phyloP scores from a whole-genome alignment of 1,140 invertebrate genomes.

The Heliconius congener region DNA sequence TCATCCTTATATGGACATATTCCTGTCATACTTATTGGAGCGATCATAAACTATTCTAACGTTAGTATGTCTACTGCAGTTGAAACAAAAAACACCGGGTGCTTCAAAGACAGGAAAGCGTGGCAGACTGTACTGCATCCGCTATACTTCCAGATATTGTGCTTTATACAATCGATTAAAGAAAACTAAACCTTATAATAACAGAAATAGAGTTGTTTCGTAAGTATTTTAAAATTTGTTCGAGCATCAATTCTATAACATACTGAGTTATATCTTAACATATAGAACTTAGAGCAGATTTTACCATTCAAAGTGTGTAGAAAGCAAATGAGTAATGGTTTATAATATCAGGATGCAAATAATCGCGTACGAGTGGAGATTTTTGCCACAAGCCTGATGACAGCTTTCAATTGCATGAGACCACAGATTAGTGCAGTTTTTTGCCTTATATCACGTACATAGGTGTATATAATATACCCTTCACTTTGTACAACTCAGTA shows the following conservation, averaged over 20 bases:
- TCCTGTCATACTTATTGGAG: slow-evolving; percentile 10
- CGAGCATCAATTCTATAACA: not conserved
- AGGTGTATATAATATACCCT: not conserved
- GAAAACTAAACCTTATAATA: slow-evolving; percentile 39
- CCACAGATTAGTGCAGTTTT: slow-evolving; percentile 5
- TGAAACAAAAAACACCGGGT: slow-evolving; percentile 28
- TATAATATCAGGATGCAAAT: slow-evolving; percentile 36
- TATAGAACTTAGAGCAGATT: slow-evolving; percentile 12
- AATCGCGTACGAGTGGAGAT: slow-evolving; percentile 30
- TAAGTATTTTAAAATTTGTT: not conserved
- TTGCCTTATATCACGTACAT: not conserved
- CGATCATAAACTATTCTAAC: slow-evolving; percentile 25
- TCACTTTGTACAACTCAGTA: not conserved
- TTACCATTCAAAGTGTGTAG: slow-evolving; percentile 16
- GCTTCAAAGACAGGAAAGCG: slow-evolving; percentile 58
- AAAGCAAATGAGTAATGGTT: slow-evolving; percentile 35
- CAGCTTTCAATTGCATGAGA: slow-evolving; percentile 31
- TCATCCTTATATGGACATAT: slow-evolving; percentile 7
- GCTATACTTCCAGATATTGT: slow-evolving; percentile 40
- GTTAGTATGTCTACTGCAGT: slow-evolving; percentile 20
- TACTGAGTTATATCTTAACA: not conserved
- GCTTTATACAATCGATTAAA: not conserved
- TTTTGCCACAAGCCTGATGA: slow-evolving; percentile 29
- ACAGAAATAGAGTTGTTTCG: not conserved
- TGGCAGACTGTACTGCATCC: slow-evolving; percentile 51